These are phyloP conservation scores for Sturmia bella DNA, from an alignment of 2,888 invertebrate species.

Conservation along the genomic window DNA sequence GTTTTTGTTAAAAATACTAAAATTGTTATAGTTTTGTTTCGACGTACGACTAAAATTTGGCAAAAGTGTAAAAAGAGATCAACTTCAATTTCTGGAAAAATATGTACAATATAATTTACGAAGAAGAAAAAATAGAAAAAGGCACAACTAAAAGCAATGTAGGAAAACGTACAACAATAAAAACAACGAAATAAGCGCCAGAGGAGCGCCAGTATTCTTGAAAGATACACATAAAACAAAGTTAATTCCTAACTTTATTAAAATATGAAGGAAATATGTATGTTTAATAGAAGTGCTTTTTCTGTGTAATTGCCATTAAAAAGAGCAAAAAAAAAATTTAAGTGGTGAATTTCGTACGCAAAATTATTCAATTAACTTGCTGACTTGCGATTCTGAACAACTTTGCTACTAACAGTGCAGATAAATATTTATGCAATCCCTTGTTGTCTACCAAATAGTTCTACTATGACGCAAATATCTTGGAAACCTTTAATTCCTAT, in stretches of 20 bases:
- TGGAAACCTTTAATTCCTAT: constrained; percentile 48
- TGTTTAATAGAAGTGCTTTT: not conserved
- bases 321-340: too few relatives aligned
- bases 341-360: too few relatives aligned
- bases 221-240: constrained; percentile 20
- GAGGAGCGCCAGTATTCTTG: constrained; percentile 57
- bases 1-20: constrained; percentile 5
- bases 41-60: not conserved
- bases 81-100: constrained; percentile 21
- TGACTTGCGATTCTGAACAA: not conserved
- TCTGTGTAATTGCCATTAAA: not conserved
- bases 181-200: constrained; percentile 46
- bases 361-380: too few relatives aligned
- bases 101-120: constrained; percentile 44
- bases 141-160: constrained; percentile 23
- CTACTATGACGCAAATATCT: constrained; percentile 42
- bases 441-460: not conserved
- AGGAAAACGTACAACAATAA: constrained; percentile 50
- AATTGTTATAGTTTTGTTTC: not conserved
- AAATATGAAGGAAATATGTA: constrained; percentile 23
- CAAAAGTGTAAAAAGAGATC: constrained; percentile 1
- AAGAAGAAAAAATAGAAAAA: constrained; percentile 38
- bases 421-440: not conserved
- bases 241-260: constrained; percentile 6
- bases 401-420: not conserved